Evolutionary conservation across 2,888 invertebrate genomes (phyloP), one percentile per base, ranked within the genome.

Genomic region (Coelinius sp.): DNA sequence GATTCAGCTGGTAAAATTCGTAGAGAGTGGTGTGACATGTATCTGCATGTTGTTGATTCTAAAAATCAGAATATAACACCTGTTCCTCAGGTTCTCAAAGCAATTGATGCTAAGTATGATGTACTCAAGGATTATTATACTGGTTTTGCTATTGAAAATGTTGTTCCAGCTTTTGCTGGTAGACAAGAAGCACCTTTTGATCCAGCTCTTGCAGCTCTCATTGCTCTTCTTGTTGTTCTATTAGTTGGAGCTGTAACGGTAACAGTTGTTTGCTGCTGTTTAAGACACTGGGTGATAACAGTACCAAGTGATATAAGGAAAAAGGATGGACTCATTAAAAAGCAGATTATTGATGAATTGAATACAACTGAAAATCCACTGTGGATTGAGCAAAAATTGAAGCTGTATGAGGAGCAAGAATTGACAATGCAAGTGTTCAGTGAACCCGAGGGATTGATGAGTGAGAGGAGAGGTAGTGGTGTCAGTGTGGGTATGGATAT

Each of bases 381-480:
- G 12, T 97, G 96, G 97, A 93, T 96, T 82, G 97, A 97, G 89
- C 96, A 95, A 82, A 96, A 96, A 89, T 89, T 96, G 25, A 92
- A 96, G 84, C 92, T 96, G 0, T 97, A 97, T 79, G 96, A 97
- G 88, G 96, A 97, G 80, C 96, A 97, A 88, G 96, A 97, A 88
- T 89, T 97, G 70, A 96, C 96, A 31, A 97, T 97, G 97, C 95
- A 96, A 87, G 96, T 97, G 20, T 96, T 96, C 83, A 93, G 93
- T 77, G 94, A 94, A 83, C 92, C 93, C 10, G 94, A 94, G 86
- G 80, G 90, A 88, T 89, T 84, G 84, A 84, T 89, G 10, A 66
- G 31, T 31, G 90, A 85, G 83, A 89, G 84, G 89, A 89, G 85
- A 85, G 88, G 82, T 88, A 90, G 85, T 88, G 88, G 82, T 88